Percentiles rank a stretch among this genome's conserved stretches.
Conservation (phyloP, 2,888 invertebrate genomes). For the Ectropis crepuscularia region DNA sequence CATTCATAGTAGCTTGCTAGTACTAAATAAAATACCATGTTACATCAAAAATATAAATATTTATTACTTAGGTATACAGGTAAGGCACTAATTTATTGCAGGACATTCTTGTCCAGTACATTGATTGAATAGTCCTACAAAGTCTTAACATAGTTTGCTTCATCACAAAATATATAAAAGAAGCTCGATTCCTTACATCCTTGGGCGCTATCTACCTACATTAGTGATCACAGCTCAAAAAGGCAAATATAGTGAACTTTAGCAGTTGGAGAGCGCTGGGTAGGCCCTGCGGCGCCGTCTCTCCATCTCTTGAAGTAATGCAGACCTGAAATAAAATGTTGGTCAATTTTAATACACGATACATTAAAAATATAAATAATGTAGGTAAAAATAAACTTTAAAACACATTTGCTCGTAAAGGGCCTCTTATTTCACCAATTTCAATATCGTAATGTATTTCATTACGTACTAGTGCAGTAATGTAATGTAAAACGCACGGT, state of each 20-base stretch:
- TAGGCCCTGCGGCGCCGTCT: slow-evolving; percentile 78
- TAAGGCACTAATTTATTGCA: slow-evolving; percentile 36
- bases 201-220: slow-evolving; percentile 41
- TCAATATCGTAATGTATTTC: too few relatives aligned
- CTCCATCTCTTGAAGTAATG: slow-evolving; percentile 91
- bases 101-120: slow-evolving; percentile 28
- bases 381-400: neutral
- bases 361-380: neutral
- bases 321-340: slow-evolving; percentile 84
- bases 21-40: slow-evolving; percentile 2
- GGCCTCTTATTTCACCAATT: too few relatives aligned
- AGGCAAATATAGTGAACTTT: slow-evolving; percentile 59
- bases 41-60: slow-evolving; percentile 43
- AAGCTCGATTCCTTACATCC: slow-evolving; percentile 33
- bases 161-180: slow-evolving; percentile 32
- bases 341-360: too few relatives aligned
- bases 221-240: slow-evolving; percentile 74
- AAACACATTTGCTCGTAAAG: too few relatives aligned
- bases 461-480: too few relatives aligned
- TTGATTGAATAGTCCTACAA: slow-evolving; percentile 30
- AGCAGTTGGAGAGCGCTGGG: slow-evolving; percentile 74
- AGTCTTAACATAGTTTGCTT: slow-evolving; percentile 33
- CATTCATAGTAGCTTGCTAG: too few relatives aligned
- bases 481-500: too few relatives aligned
- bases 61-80: slow-evolving; percentile 29